These are phyloP conservation scores for Xenentodon cancila DNA, from an alignment of 2,797 vertebrate genomes.

Conservation along the genomic window DNA sequence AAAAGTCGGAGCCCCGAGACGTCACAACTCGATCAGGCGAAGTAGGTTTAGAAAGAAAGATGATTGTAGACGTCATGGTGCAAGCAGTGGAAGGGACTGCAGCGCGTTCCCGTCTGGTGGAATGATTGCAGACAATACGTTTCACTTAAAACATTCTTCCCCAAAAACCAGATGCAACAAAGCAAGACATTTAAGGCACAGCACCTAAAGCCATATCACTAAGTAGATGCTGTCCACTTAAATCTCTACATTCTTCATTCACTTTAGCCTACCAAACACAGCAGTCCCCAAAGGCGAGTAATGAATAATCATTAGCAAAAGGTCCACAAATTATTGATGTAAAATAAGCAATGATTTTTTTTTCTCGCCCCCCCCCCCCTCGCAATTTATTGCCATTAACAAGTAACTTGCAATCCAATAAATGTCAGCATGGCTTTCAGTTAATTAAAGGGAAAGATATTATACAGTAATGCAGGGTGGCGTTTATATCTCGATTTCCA, in stretches of 20 bases:
- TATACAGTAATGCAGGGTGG: conserved; percentile 95
- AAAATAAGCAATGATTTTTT: conserved; percentile 90
- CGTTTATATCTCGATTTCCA: conserved; percentile 98
- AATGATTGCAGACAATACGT: conserved; percentile 34
- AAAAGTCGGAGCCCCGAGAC: too few species aligned
- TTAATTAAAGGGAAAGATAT: conserved; percentile 99
- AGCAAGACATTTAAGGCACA: conserved; percentile 48
- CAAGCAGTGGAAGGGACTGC: not conserved
- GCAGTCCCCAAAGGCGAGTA: conserved; percentile 71
- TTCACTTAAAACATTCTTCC: conserved; percentile 27
- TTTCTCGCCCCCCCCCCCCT: conserved; percentile 31
- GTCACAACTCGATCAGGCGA: too few species aligned
- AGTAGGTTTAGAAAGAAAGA: too few species aligned
- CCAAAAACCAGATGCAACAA: conserved; percentile 37
- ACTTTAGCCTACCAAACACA: conserved; percentile 82
- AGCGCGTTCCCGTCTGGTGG: conserved; percentile 10
- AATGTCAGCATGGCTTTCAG: conserved; percentile 97
- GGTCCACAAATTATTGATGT: conserved; percentile 86
- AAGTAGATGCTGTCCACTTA: conserved; percentile 73
- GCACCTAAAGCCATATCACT: conserved; percentile 59
- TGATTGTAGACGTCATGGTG: not conserved
- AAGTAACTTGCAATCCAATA: conserved; percentile 97
- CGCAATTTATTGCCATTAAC: conserved; percentile 92
- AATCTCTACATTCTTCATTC: conserved; percentile 81
- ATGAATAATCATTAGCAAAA: conserved; percentile 85